These are phyloP conservation scores for Drosophila seclusa DNA, from an alignment of 2,888 invertebrate genomes.

Conservation along the genomic window DNA sequence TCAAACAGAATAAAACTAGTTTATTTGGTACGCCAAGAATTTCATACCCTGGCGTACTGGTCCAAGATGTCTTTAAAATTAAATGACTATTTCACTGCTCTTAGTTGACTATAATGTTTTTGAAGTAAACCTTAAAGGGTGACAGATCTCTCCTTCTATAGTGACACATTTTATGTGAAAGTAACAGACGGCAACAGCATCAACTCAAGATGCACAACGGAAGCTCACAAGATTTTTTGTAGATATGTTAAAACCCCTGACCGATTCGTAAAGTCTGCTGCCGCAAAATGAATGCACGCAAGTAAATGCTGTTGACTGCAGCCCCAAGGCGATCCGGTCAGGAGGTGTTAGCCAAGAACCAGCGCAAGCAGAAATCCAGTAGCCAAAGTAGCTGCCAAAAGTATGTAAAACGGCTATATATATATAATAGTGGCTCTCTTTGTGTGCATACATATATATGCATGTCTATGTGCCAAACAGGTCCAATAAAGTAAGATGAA, in stretches of 20 bases:
- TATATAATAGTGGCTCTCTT: slow-evolving; percentile 7
- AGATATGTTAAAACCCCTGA: neutral
- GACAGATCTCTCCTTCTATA: neutral
- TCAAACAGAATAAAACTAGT: neutral
- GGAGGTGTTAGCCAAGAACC: slow-evolving; percentile 24
- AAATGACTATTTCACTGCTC: neutral
- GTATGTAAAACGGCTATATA: slow-evolving; percentile 56
- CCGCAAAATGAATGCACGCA: slow-evolving; percentile 54
- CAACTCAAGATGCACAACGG: slow-evolving; percentile 29
- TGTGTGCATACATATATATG: slow-evolving; percentile 21
- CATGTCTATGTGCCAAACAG: slow-evolving; percentile 34
- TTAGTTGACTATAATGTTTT: neutral
- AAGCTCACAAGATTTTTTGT: slow-evolving; percentile 17
- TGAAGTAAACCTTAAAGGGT: neutral
- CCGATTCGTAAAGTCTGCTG: slow-evolving; percentile 8
- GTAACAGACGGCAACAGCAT: slow-evolving; percentile 24
- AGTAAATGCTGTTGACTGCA: slow-evolving; percentile 65
- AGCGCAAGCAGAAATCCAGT: slow-evolving; percentile 46
- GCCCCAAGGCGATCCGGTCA: slow-evolving; percentile 52
- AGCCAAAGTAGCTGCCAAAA: slow-evolving; percentile 54
- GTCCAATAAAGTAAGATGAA: slow-evolving; percentile 58
- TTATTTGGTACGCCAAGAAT: neutral
- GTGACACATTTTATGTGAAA: neutral
- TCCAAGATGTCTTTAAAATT: neutral
- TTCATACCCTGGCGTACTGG: neutral